Conservation (phyloP, 2,888 invertebrate genomes). For the Oxystoma pomonae region DNA sequence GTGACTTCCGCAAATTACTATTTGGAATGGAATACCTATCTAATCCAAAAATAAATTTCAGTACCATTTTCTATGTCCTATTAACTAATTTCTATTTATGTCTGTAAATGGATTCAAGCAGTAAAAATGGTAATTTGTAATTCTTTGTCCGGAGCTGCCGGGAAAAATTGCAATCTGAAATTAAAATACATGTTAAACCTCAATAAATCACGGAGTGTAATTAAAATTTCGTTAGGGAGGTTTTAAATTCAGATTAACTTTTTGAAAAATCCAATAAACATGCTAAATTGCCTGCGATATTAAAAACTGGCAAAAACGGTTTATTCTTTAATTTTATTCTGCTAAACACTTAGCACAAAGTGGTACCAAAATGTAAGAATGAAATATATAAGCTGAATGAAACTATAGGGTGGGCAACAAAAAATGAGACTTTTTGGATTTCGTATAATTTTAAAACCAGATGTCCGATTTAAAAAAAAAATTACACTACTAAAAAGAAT, state of each 20-base stretch:
- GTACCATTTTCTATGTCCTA: no score
- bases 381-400: no score
- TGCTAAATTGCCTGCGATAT: constrained; percentile 22
- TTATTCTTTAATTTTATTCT: constrained; percentile 14
- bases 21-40: no score
- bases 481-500: no score
- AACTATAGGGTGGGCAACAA: no score
- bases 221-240: constrained; percentile 27
- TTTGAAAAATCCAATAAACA: constrained; percentile 26
- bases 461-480: no score
- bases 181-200: constrained; percentile 31
- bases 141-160: constrained; percentile 14
- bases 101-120: not conserved
- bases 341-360: constrained; percentile 1
- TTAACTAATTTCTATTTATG: no score
- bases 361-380: no score
- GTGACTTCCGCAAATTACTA: no score
- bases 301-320: constrained; percentile 16
- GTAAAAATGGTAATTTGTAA: constrained; percentile 6
- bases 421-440: no score
- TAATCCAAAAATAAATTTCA: no score
- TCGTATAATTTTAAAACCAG: no score
- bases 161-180: constrained; percentile 23
- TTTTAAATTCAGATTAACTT: constrained; percentile 30
- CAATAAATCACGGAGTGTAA: constrained; percentile 29